phyloP scores from a whole-genome alignment of 2,113 vertebrate genomes.

The Triplophysa siluroides region DNA sequence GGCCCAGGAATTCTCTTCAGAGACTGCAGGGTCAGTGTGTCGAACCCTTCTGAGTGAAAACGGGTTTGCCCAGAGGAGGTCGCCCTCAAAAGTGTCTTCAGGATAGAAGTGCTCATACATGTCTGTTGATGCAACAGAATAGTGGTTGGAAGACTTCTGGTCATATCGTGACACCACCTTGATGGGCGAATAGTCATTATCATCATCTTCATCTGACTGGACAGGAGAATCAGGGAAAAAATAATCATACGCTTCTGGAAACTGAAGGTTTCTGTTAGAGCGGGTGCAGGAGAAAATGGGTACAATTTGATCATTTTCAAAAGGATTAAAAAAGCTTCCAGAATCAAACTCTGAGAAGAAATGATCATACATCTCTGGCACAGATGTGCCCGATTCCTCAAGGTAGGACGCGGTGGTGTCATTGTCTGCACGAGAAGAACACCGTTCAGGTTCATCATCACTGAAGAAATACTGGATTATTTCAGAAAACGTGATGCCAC shows the following conservation, averaged over 20 bases:
- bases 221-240: constrained; percentile 75
- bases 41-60: constrained; percentile 69
- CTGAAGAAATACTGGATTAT: constrained; percentile 69
- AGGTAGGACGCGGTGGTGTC: neutral
- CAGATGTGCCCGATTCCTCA: constrained; percentile 67
- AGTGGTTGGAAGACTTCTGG: neutral
- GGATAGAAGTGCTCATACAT: constrained; percentile 77
- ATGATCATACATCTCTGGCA: constrained; percentile 85
- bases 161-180: constrained; percentile 64
- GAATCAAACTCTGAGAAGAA: constrained; percentile 83
- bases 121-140: constrained; percentile 68
- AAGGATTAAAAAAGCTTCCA: constrained; percentile 65
- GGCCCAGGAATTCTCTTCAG: constrained; percentile 36
- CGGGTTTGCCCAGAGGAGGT: constrained; percentile 67
- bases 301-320: constrained; percentile 49
- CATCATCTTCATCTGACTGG: constrained; percentile 65
- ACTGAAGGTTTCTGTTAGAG: constrained; percentile 66
- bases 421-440: constrained; percentile 47
- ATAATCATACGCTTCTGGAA: constrained; percentile 86
- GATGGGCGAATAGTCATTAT: constrained; percentile 47
- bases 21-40: constrained; percentile 39
- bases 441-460: constrained; percentile 50
- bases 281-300: constrained; percentile 66
- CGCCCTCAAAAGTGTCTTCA: constrained; percentile 57
- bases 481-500: constrained; percentile 64